phyloP scores from a whole-genome alignment of 2,888 invertebrate species.

The Philereme transversata region DNA sequence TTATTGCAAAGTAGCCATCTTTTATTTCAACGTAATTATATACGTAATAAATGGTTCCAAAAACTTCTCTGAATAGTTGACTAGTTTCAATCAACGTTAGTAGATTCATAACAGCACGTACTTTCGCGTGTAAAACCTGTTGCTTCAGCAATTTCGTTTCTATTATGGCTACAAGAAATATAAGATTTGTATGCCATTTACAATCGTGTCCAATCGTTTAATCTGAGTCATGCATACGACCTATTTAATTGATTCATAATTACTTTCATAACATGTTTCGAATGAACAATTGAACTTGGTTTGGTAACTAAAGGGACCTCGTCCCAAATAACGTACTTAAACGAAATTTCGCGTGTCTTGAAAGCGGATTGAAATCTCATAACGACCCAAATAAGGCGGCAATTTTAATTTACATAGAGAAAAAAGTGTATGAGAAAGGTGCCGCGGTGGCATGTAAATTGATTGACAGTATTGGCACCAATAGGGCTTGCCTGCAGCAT shows the following conservation, averaged over 20 bases:
- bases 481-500: constrained; percentile 49
- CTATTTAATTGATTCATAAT: constrained; percentile 12
- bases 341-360: constrained; percentile 36
- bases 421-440: constrained; percentile 31
- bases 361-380: constrained; percentile 33
- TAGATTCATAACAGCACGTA: constrained; percentile 49
- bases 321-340: constrained; percentile 29
- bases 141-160: constrained; percentile 16
- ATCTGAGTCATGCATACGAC: constrained; percentile 3
- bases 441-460: constrained; percentile 39
- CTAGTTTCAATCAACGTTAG: constrained; percentile 53
- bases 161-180: constrained; percentile 3
- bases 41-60: constrained; percentile 10
- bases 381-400: constrained; percentile 29
- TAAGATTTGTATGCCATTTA: not conserved
- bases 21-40: not conserved
- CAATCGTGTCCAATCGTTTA: not conserved
- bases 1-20: constrained; percentile 24
- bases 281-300: constrained; percentile 27
- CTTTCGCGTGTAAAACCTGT: constrained; percentile 26
- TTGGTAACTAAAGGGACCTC: constrained; percentile 32
- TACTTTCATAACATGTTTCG: constrained; percentile 15
- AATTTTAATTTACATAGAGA: constrained; percentile 25
- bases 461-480: constrained; percentile 47
- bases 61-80: constrained; percentile 36